These are phyloP conservation scores for Ciconia maguari DNA, from an alignment of 2,113 vertebrate genomes.

Conservation along the genomic window DNA sequence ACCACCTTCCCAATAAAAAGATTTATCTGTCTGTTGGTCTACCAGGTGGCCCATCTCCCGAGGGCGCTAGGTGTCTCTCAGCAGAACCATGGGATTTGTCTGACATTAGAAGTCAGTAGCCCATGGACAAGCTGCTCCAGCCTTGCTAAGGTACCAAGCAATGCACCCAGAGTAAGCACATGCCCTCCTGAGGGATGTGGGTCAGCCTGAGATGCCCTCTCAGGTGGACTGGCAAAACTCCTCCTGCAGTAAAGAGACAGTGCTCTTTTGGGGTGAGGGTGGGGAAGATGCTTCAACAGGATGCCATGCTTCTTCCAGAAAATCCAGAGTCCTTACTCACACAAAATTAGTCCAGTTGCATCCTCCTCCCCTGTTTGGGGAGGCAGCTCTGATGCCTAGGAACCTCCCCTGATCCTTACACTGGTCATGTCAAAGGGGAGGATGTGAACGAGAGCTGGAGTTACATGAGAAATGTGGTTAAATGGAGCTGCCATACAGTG, in stretches of 20 bases:
- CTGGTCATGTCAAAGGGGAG: neutral
- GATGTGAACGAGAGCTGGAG: neutral
- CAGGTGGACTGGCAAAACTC: neutral
- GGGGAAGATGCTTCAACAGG: neutral
- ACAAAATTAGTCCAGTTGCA: neutral
- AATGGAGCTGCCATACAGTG: neutral
- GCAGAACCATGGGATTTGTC: neutral
- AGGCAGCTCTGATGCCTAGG: neutral
- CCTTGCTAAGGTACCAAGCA: neutral
- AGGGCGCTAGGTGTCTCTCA: neutral
- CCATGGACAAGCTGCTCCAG: neutral
- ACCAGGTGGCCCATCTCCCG: neutral
- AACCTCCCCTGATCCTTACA: neutral
- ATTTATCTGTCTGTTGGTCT: neutral
- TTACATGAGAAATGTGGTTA: neutral
- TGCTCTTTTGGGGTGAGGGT: neutral
- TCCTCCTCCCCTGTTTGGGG: neutral
- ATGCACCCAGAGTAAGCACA: neutral
- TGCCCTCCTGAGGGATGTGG: accelerated
- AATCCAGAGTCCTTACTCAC: neutral
- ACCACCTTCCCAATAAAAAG: neutral
- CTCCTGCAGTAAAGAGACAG: neutral
- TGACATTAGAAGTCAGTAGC: neutral
- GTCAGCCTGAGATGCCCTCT: neutral
- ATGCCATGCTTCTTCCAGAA: neutral